Percentiles rank a stretch among this genome's conserved stretches.
Evolutionary conservation across 2,113 vertebrate species (phyloP).

Genomic region (Asarcornis scutulata): DNA sequence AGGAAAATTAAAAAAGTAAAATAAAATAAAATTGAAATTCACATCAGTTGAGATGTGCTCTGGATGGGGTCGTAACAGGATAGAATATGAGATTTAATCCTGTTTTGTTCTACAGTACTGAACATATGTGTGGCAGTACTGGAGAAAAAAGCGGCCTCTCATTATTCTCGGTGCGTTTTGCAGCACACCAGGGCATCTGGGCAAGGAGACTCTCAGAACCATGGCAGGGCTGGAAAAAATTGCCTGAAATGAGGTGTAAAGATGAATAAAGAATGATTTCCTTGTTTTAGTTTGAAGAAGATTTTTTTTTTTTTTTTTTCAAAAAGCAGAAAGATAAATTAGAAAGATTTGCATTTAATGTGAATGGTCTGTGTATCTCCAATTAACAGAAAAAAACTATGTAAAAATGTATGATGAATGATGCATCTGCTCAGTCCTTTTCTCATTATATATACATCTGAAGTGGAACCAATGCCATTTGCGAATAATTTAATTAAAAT

Average conservation of each 20-base stretch:
- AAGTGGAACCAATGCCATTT: slow-evolving; percentile 66
- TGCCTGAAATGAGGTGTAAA: not conserved
- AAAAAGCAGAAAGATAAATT: not conserved
- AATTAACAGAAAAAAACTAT: slow-evolving; percentile 16
- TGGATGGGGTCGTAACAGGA: not conserved
- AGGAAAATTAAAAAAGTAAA: not conserved
- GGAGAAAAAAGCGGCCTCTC: not conserved
- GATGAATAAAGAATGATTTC: not conserved
- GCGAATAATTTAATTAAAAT: slow-evolving; percentile 66
- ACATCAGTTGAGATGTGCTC: not conserved
- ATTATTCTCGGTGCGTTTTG: not conserved
- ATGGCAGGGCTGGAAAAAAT: not conserved
- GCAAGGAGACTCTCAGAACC: not conserved
- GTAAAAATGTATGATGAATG: not conserved
- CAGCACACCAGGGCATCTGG: not conserved
- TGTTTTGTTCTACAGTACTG: not conserved
- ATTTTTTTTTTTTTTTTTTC: not conserved
- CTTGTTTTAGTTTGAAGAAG: not conserved
- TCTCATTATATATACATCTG: slow-evolving; percentile 32
- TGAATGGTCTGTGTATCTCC: not conserved
- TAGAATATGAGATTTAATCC: not conserved
- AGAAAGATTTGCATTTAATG: not conserved
- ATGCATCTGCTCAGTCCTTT: not conserved
- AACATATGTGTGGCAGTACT: not conserved
- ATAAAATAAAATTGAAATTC: not conserved